These are phyloP conservation scores for Kryptopterus vitreolus DNA, from an alignment of 2,797 vertebrate species.

Conservation along the genomic window DNA sequence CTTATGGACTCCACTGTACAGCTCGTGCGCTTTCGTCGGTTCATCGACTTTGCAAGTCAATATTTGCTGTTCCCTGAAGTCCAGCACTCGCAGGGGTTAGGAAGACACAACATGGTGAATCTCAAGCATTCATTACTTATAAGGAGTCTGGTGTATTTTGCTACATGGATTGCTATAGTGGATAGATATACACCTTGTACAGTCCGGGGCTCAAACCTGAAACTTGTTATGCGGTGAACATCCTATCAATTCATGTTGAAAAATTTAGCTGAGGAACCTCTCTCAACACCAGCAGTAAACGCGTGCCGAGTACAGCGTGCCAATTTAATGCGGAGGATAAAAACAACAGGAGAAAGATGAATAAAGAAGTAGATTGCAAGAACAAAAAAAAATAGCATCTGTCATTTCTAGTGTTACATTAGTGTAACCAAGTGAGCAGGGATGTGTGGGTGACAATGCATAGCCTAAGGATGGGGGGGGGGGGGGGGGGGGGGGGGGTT, in stretches of 20 bases:
- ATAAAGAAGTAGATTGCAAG: not conserved
- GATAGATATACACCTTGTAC: slow-evolving; percentile 46
- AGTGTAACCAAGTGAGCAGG: not conserved
- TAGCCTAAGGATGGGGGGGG: too few relatives aligned
- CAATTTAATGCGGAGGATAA: not conserved
- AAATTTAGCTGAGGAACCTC: too few relatives aligned
- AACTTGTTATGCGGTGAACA: not conserved
- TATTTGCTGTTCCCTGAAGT: slow-evolving; percentile 12
- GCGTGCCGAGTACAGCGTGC: not conserved
- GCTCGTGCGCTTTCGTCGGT: not conserved
- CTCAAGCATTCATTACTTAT: slow-evolving; percentile 64
- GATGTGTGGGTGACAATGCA: not conserved
- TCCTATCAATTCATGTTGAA: too few relatives aligned
- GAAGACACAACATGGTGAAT: slow-evolving; percentile 47
- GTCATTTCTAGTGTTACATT: not conserved
- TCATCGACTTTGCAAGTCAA: slow-evolving; percentile 3
- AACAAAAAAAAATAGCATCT: not conserved
- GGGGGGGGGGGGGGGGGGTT: too few relatives aligned
- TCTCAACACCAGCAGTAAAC: not conserved
- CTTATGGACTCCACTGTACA: not conserved
- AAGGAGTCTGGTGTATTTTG: slow-evolving; percentile 50
- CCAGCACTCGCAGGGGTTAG: slow-evolving; percentile 11
- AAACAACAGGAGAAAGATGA: not conserved
- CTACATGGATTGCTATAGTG: slow-evolving; percentile 58
- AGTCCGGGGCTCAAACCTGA: slow-evolving; percentile 24